These are phyloP conservation scores for Boloria euphrosyne DNA, from an alignment of 2,888 invertebrate species.

Conservation along the genomic window DNA sequence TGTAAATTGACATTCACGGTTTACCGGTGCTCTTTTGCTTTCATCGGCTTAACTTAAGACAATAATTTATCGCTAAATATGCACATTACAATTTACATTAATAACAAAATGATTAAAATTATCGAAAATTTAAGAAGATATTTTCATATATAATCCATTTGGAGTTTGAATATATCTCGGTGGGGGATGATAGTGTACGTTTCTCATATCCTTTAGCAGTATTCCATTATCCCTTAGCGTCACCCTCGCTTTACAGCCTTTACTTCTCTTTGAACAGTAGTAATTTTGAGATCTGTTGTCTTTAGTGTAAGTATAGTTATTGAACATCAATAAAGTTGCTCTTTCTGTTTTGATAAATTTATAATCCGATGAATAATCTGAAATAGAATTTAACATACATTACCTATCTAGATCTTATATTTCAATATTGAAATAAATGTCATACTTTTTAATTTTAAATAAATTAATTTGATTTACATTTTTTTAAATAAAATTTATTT, in stretches of 20 bases:
- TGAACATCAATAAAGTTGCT: conserved; percentile 15
- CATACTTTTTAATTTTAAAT: no score
- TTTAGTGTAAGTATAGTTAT: conserved; percentile 14
- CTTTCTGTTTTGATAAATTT: no score
- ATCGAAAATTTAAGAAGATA: conserved; percentile 16
- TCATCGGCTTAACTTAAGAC: no score
- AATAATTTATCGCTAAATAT: no score
- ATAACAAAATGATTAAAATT: no score
- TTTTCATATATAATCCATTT: conserved; percentile 14
- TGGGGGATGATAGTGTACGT: conserved; percentile 13
- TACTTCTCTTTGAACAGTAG: conserved; percentile 22
- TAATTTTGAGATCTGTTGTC: conserved; percentile 9
- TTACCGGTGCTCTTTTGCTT: no score
- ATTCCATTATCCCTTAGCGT: conserved; percentile 8
- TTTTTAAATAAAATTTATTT: no score
- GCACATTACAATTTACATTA: no score
- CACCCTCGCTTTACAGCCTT: conserved; percentile 18
- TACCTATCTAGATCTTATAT: conserved; percentile 7
- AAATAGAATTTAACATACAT: not conserved
- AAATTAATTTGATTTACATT: no score
- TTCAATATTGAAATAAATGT: no score
- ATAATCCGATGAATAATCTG: conserved; percentile 4
- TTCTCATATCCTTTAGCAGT: conserved; percentile 4
- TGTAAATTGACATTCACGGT: no score
- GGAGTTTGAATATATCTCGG: conserved; percentile 9